Evolutionary conservation across 2,113 vertebrate species (phyloP).

Genomic region (Pandion haliaetus): DNA sequence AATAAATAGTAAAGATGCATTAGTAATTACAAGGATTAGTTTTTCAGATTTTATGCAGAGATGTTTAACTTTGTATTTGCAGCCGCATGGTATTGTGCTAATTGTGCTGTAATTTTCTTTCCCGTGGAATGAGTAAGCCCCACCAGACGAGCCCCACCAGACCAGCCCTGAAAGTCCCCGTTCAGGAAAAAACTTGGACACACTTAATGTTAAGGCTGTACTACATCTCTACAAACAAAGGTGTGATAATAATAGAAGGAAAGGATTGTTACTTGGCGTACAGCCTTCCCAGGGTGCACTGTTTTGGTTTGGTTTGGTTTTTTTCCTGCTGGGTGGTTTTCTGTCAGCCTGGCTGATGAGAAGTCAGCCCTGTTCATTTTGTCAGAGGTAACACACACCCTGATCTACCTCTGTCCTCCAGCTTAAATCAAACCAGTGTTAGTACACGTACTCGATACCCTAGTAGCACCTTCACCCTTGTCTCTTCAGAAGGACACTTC

Average conservation of each 20-base stretch:
- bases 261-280: not conserved
- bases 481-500: not conserved
- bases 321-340: not conserved
- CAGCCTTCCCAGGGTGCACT: not conserved
- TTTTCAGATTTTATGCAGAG: not conserved
- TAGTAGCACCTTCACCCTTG: not conserved
- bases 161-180: fast-evolving
- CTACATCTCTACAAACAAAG: not conserved
- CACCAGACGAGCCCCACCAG: not conserved
- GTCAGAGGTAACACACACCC: not conserved
- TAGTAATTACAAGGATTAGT: not conserved
- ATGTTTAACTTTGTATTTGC: not conserved
- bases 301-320: too few relatives aligned
- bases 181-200: not conserved
- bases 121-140: not conserved
- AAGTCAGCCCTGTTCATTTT: not conserved
- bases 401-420: not conserved
- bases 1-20: not conserved
- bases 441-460: fast-evolving
- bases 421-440: not conserved
- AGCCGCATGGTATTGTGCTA: not conserved
- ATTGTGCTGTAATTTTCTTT: not conserved
- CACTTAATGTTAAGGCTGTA: not conserved
- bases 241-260: not conserved
- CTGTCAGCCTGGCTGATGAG: not conserved